Percentiles rank a stretch among this genome's conserved stretches.
phyloP scores from a whole-genome alignment of 2,888 invertebrate species.

The Pristionchus japonicus region DNA sequence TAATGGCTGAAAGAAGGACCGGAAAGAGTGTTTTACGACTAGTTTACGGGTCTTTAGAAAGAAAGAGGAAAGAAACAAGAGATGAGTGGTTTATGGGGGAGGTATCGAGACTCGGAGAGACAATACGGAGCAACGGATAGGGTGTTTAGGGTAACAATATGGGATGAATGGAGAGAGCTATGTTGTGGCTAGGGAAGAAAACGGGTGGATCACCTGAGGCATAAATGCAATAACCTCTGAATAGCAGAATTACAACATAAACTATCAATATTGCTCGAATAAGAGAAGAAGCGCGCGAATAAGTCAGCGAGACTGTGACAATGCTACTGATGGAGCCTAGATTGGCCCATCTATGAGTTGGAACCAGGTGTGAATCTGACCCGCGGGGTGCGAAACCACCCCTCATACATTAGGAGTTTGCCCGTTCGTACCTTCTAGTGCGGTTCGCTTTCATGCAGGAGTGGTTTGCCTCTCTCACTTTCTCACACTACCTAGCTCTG shows the following conservation, averaged over 20 bases:
- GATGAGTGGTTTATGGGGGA: conserved; percentile 28
- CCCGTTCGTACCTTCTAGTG: background rate
- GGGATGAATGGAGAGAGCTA: background rate
- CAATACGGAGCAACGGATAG: background rate
- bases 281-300: too few species aligned
- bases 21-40: conserved; percentile 4
- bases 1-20: background rate
- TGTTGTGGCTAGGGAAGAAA: background rate
- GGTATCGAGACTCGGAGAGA: background rate
- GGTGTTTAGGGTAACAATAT: background rate
- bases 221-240: background rate
- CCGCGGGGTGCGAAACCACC: background rate
- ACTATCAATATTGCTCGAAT: too few species aligned
- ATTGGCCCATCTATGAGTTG: background rate
- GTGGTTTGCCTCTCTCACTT: too few species aligned
- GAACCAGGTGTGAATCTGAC: background rate
- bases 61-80: background rate
- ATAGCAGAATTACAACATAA: too few species aligned
- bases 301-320: too few species aligned
- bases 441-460: background rate
- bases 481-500: too few species aligned
- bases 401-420: conserved; percentile 17
- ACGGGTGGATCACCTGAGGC: too few species aligned
- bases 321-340: background rate
- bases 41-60: background rate